A percentile compares a stretch with the other conserved stretches of the same genome.
These are phyloP conservation scores for Microcebus ravelobensis DNA, from an alignment of 2,113 vertebrate species.

Conservation along the genomic window DNA sequence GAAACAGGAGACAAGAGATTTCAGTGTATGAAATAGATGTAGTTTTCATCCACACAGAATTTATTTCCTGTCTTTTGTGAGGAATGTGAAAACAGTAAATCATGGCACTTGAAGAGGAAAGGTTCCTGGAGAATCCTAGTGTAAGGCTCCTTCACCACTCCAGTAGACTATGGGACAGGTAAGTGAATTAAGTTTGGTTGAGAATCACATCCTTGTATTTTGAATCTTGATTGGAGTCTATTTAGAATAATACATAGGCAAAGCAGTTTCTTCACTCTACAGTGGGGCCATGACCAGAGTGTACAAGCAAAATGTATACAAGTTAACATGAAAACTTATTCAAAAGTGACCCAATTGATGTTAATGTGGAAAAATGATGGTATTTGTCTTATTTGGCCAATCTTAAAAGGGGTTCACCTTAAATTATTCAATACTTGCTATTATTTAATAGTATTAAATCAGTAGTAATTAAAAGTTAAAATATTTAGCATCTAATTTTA, in stretches of 20 bases:
- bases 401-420: neutral
- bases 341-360: neutral
- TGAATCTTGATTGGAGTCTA: neutral
- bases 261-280: neutral
- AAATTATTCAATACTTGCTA: neutral
- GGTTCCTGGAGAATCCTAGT: neutral
- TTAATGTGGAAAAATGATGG: neutral
- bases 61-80: neutral
- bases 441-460: neutral
- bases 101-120: neutral
- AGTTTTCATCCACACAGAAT: neutral
- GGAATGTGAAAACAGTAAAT: neutral
- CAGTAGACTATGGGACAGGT: neutral
- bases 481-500: neutral
- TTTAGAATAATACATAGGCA: neutral
- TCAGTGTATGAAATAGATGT: neutral
- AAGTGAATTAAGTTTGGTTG: neutral
- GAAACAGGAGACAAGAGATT: neutral
- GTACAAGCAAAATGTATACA: neutral
- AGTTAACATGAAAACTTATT: neutral
- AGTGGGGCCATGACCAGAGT: neutral
- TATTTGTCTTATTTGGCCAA: neutral
- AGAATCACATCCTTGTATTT: neutral
- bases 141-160: neutral
- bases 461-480: neutral